Percentiles rank a stretch among this genome's conserved stretches.
Conservation (phyloP, 1,140 invertebrate genomes). For the Hetaerina americana region DNA sequence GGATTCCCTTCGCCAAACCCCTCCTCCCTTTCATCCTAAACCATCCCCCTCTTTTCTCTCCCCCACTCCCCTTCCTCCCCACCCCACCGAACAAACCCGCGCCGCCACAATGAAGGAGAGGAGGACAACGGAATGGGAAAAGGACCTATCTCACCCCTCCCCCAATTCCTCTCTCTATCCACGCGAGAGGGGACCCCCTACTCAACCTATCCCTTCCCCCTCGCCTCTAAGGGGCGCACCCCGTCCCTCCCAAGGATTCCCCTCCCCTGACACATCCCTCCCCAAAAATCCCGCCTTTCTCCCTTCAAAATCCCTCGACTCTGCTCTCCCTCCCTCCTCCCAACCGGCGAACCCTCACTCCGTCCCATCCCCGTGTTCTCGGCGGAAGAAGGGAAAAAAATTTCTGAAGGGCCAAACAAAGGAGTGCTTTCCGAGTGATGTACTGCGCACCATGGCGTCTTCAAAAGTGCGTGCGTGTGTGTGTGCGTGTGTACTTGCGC, state of each 20-base stretch:
- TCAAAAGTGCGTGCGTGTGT: too few species aligned
- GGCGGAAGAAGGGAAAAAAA: neutral
- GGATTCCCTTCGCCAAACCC: neutral
- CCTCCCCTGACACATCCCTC: too few species aligned
- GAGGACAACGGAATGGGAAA: neutral
- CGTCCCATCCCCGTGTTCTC: neutral
- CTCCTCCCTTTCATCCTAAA: too few species aligned
- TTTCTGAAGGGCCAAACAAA: neutral
- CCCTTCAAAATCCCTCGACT: too few species aligned
- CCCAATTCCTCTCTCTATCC: neutral
- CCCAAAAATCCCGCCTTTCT: too few species aligned
- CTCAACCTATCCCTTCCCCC: neutral
- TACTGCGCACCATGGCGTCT: neutral
- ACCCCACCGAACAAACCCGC: too few species aligned
- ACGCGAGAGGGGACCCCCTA: neutral
- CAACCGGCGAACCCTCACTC: neutral
- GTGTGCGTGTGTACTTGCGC: too few species aligned
- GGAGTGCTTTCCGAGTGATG: neutral
- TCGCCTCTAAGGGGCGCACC: too few species aligned
- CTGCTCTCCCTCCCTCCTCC: neutral
- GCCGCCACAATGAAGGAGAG: neutral
- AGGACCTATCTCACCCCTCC: too few species aligned
- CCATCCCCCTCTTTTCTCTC: too few species aligned
- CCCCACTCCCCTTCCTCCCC: too few species aligned
- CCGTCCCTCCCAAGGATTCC: too few species aligned